These are phyloP conservation scores for Drosophila antonietae DNA, from an alignment of 2,888 invertebrate genomes.

Conservation along the genomic window DNA sequence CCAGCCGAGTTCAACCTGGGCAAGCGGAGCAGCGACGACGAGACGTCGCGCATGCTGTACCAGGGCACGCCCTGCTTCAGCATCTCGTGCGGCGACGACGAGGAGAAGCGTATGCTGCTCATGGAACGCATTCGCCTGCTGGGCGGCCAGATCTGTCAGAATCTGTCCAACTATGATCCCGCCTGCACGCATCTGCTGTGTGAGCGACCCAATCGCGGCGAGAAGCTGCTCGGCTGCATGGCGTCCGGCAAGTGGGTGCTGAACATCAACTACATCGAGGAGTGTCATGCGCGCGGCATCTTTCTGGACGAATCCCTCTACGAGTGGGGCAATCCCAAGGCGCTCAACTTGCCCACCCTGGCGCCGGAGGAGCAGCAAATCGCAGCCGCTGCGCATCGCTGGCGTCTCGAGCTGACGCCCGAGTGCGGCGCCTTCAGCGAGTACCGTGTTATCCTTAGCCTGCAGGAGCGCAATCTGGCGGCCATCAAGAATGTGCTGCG, in stretches of 20 bases:
- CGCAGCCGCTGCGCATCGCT: slow-evolving; percentile 88
- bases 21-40: slow-evolving; percentile 22
- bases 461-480: slow-evolving; percentile 86
- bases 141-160: slow-evolving; percentile 81
- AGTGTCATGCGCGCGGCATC: slow-evolving; percentile 86
- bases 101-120: slow-evolving; percentile 66
- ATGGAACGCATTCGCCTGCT: slow-evolving; percentile 71
- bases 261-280: slow-evolving; percentile 91
- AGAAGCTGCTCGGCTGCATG: slow-evolving; percentile 94
- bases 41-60: slow-evolving; percentile 69
- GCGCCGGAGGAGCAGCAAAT: slow-evolving; percentile 85
- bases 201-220: slow-evolving; percentile 90
- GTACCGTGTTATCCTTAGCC: slow-evolving; percentile 86
- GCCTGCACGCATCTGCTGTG: slow-evolving; percentile 91
- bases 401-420: slow-evolving; percentile 86
- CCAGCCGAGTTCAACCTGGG: slow-evolving; percentile 83
- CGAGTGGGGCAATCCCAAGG: slow-evolving; percentile 93
- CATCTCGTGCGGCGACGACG: slow-evolving; percentile 82
- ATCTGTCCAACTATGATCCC: slow-evolving; percentile 86
- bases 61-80: slow-evolving; percentile 81
- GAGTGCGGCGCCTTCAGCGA: slow-evolving; percentile 86
- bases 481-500: slow-evolving; percentile 89
- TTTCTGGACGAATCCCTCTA: slow-evolving; percentile 88
- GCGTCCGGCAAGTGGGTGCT: slow-evolving; percentile 96
- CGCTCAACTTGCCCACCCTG: slow-evolving; percentile 85